These are phyloP conservation scores for Nicator chloris DNA, from an alignment of 2,113 vertebrate species.

Conservation along the genomic window DNA sequence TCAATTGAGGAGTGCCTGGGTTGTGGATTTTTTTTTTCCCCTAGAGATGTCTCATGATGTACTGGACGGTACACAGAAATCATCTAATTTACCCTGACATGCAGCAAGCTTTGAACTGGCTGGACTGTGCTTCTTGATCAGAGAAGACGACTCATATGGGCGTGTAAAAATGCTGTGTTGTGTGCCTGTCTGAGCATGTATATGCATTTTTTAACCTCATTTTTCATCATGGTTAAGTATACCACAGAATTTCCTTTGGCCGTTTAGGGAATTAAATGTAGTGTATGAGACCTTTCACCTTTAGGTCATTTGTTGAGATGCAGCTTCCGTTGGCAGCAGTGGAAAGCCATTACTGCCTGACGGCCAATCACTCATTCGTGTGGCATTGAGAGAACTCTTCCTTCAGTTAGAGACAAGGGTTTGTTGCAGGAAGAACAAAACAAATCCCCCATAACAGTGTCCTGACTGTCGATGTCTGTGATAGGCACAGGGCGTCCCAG, in stretches of 20 bases:
- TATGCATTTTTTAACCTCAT: not conserved
- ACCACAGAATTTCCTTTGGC: not conserved
- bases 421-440: not conserved
- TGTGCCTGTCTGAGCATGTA: not conserved
- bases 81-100: not conserved
- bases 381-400: not conserved
- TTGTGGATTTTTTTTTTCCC: not conserved
- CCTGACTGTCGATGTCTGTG: not conserved
- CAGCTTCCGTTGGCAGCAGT: not conserved
- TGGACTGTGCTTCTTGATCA: not conserved
- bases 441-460: not conserved
- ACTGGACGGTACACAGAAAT: not conserved
- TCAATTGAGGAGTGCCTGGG: not conserved
- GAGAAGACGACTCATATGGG: not conserved
- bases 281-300: not conserved
- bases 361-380: not conserved
- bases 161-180: not conserved
- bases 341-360: not conserved
- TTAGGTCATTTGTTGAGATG: not conserved
- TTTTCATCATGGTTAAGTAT: not conserved
- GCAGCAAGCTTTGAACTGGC: not conserved
- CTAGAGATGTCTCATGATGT: not conserved
- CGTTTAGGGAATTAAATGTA: not conserved
- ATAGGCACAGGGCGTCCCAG: accelerated
- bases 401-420: not conserved